Percentiles rank a stretch among this genome's conserved stretches.
These are phyloP conservation scores for Cerastis leucographa DNA, from an alignment of 2,888 invertebrate genomes.

Conservation along the genomic window DNA sequence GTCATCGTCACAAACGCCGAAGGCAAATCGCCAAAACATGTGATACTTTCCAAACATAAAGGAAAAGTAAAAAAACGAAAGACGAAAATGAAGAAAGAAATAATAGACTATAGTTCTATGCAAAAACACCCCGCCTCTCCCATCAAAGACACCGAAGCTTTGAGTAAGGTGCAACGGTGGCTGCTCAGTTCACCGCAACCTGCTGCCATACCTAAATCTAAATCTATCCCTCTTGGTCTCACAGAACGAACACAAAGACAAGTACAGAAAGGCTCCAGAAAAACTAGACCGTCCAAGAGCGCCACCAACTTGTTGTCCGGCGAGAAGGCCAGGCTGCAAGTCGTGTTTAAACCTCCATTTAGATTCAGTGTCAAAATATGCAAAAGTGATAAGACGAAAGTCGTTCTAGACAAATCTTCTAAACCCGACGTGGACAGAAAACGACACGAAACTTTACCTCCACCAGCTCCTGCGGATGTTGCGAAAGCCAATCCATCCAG, in stretches of 20 bases:
- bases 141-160: constrained; percentile 90
- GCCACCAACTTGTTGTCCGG: constrained; percentile 92
- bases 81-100: constrained; percentile 92
- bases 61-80: constrained; percentile 89
- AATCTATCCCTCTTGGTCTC: constrained; percentile 95
- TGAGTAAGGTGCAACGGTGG: constrained; percentile 96
- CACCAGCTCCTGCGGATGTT: constrained; percentile 76
- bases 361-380: constrained; percentile 95
- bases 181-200: constrained; percentile 93
- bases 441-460: constrained; percentile 77
- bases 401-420: constrained; percentile 90
- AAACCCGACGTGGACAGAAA: constrained; percentile 87
- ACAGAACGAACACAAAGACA: constrained; percentile 88
- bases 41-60: constrained; percentile 87
- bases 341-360: constrained; percentile 96
- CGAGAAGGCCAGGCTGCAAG: constrained; percentile 94
- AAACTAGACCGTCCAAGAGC: constrained; percentile 92
- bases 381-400: constrained; percentile 93
- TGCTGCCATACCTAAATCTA: constrained; percentile 93
- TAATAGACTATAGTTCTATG: constrained; percentile 94
- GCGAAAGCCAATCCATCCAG: constrained; percentile 77
- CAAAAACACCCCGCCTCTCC: constrained; percentile 91
- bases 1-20: constrained; percentile 87
- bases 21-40: constrained; percentile 90
- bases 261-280: constrained; percentile 89